These are phyloP conservation scores for Anguilla anguilla DNA, from an alignment of 2,797 vertebrate species.

Conservation along the genomic window DNA sequence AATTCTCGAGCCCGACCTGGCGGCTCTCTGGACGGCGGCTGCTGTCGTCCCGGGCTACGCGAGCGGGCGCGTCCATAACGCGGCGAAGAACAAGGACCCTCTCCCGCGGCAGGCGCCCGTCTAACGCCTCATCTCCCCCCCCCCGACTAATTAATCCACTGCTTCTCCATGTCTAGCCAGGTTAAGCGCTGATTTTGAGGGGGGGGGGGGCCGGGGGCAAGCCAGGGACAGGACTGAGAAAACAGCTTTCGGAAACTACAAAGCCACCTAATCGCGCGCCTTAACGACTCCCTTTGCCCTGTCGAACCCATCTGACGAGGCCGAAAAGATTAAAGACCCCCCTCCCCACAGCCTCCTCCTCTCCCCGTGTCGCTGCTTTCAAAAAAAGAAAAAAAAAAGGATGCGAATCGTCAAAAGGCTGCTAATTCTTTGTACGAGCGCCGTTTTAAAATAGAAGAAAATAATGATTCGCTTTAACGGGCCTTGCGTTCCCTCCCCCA, in stretches of 20 bases:
- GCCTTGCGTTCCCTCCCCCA: slow-evolving; percentile 32
- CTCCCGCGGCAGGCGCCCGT: background rate
- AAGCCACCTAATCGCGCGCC: slow-evolving; percentile 64
- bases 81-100: slow-evolving; percentile 9
- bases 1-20: slow-evolving; percentile 42
- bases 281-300: slow-evolving; percentile 65
- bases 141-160: slow-evolving; percentile 59
- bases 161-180: slow-evolving; percentile 63
- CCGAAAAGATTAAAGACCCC: slow-evolving; percentile 41
- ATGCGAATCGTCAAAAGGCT: background rate
- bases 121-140: slow-evolving; percentile 29
- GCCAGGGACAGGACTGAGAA: slow-evolving; percentile 49
- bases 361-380: background rate
- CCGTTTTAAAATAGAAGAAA: slow-evolving; percentile 33
- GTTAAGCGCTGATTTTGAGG: slow-evolving; percentile 58
- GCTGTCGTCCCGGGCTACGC: slow-evolving; percentile 27
- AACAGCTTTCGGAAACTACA: slow-evolving; percentile 59
- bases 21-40: slow-evolving; percentile 38
- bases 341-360: slow-evolving; percentile 35
- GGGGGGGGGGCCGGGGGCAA: slow-evolving; percentile 26
- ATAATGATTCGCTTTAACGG: slow-evolving; percentile 37
- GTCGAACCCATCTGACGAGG: slow-evolving; percentile 67
- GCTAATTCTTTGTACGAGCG: background rate
- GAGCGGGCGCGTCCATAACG: slow-evolving; percentile 45
- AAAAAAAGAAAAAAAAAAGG: background rate